A percentile compares a stretch with the other conserved stretches of the same genome.
Evolutionary conservation across 2,888 invertebrate genomes (phyloP).

Genomic region (Campaea margaritaria): DNA sequence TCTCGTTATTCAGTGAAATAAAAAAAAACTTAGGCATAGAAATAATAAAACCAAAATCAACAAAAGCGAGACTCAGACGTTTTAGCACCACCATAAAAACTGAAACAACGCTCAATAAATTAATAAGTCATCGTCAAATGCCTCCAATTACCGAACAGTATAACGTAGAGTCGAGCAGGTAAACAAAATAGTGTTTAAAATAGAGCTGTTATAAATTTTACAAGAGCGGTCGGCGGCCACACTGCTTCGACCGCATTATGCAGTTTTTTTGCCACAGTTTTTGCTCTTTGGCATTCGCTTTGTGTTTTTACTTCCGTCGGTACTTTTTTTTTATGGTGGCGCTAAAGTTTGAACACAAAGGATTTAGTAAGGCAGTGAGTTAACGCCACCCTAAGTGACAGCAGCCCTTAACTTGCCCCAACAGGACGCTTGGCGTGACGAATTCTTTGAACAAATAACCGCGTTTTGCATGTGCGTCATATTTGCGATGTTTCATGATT

Average conservation of each 20-base stretch:
- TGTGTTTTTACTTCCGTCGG: slow-evolving; percentile 82
- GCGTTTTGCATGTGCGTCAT: slow-evolving; percentile 36
- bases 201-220: slow-evolving; percentile 85
- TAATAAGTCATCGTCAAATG: slow-evolving; percentile 83
- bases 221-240: slow-evolving; percentile 74
- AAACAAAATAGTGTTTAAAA: slow-evolving; percentile 84
- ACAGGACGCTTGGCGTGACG: slow-evolving; percentile 26
- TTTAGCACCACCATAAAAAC: slow-evolving; percentile 83
- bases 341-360: slow-evolving; percentile 77
- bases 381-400: slow-evolving; percentile 61
- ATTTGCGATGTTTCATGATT: slow-evolving; percentile 19
- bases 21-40: slow-evolving; percentile 28
- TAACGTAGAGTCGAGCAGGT: slow-evolving; percentile 79
- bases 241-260: slow-evolving; percentile 76
- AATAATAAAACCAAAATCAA: slow-evolving; percentile 49
- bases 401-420: slow-evolving; percentile 24
- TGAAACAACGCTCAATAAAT: slow-evolving; percentile 80
- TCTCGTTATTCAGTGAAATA: too few species aligned
- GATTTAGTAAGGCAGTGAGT: slow-evolving; percentile 56
- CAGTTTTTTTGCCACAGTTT: slow-evolving; percentile 76
- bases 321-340: slow-evolving; percentile 76
- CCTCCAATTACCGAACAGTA: slow-evolving; percentile 81
- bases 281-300: slow-evolving; percentile 80
- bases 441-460: slow-evolving; percentile 37
- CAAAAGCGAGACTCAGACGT: slow-evolving; percentile 58